Evolutionary conservation across 2,888 invertebrate species (phyloP).

Genomic region (Perizoma flavofasciatum): DNA sequence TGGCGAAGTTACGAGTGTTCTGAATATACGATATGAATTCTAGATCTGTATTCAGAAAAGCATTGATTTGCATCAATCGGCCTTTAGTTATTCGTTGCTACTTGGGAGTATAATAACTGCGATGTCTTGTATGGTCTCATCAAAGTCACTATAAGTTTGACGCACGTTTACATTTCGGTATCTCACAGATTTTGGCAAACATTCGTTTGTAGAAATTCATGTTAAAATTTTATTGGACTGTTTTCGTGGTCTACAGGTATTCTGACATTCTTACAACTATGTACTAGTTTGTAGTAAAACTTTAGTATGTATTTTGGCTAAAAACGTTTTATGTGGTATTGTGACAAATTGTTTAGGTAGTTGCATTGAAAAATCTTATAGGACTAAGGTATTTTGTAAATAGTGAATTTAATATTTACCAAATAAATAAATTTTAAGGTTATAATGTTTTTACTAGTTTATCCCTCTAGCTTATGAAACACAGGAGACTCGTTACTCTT

Average conservation of each 20-base stretch:
- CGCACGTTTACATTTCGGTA: constrained; percentile 22
- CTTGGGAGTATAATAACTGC: constrained; percentile 9
- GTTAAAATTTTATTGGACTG: constrained; percentile 10
- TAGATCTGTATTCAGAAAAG: no score
- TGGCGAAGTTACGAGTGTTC: no score
- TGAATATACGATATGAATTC: no score
- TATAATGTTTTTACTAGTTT: constrained; percentile 12
- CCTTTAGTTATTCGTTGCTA: constrained; percentile 5
- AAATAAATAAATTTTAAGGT: constrained; percentile 67
- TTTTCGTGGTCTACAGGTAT: constrained; percentile 4
- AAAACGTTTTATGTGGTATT: constrained; percentile 7
- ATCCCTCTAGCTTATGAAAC: background rate
- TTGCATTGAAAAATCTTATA: constrained; percentile 20
- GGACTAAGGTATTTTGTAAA: constrained; percentile 70
- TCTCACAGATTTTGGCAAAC: constrained; percentile 15
- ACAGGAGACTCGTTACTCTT: no score
- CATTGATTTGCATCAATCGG: no score
- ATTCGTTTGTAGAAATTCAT: constrained; percentile 14
- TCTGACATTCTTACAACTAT: constrained; percentile 8
- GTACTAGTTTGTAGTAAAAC: no score
- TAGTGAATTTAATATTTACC: constrained; percentile 72
- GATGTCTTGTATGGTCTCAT: constrained; percentile 9
- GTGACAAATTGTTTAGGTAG: constrained; percentile 18
- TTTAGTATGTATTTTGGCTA: constrained; percentile 1
- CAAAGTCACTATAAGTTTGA: constrained; percentile 20